These are phyloP conservation scores for Morelia viridis DNA, from an alignment of 2,797 vertebrate genomes.

Conservation along the genomic window DNA sequence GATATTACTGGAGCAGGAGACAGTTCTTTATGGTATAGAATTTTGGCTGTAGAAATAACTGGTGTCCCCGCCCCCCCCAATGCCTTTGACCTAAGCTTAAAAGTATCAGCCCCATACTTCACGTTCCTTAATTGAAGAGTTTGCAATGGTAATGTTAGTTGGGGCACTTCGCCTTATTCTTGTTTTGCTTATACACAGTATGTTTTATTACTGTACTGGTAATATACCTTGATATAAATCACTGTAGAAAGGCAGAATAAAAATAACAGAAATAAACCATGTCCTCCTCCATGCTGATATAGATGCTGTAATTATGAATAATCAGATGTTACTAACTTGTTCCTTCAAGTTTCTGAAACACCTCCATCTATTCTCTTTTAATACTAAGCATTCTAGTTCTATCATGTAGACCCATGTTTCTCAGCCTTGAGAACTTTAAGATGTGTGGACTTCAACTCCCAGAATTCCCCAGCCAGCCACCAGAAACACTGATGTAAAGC, in stretches of 20 bases:
- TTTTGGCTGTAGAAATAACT: background rate
- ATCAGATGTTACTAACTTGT: background rate
- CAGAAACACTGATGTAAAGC: background rate
- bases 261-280: background rate
- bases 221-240: background rate
- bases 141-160: constrained; percentile 21
- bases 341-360: background rate
- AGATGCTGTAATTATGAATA: background rate
- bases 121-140: constrained; percentile 28
- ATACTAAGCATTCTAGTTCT: background rate
- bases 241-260: background rate
- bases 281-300: background rate
- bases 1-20: background rate
- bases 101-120: constrained; percentile 27
- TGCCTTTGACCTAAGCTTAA: constrained; percentile 11
- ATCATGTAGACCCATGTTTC: background rate
- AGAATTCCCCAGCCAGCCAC: too few species aligned
- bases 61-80: background rate
- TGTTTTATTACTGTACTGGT: background rate
- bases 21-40: constrained; percentile 15
- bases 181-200: background rate
- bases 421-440: too few species aligned
- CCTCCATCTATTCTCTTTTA: background rate
- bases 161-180: constrained; percentile 30
- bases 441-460: too few species aligned